Evolutionary conservation across 2,888 invertebrate genomes (phyloP), one percentile per base, ranked within the genome.

Genomic region (Eurytoma californica): DNA sequence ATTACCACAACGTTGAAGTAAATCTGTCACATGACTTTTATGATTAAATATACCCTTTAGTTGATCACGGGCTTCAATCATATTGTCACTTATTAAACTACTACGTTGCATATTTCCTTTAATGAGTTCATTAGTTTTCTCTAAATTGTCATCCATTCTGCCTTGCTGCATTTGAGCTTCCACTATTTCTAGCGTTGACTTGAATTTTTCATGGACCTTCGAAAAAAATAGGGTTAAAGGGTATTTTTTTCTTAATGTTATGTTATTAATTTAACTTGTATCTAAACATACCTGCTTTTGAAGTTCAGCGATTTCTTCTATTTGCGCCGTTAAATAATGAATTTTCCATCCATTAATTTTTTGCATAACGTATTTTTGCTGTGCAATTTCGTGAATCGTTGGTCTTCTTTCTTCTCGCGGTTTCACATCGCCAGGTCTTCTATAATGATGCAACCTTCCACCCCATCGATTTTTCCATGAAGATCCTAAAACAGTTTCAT

Each of bases 281-380:
- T 30, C 3, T 14, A 57, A 24, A 73, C 72, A 68, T 83, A 89
- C 90, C 83, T 88, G 87, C 83, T 89, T 89, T 72, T 90, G 90
- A 77, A 88, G 83, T 66, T 90, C 88, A 3, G 89, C 97, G 93
- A 98, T 91, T 90, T 97, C 97, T 87, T 97, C 97, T 94, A 98
- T 95, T 92, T 98, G 97, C 61, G 97, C 95, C 57, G 95, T 95
- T 84, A 98, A 93, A 89, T 97, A 97, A 91, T 96, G 95, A 80
- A 98, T 93, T 91, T 98, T 98, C 98, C 98, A 98, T 0, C 98
- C 98, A 84, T 96, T 96, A 20, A 97, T 94, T 91, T 96, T 97
- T 86, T 96, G 95, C 83, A 95, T 91, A 72, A 97, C 95, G 87
- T 96, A 94, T 83, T 94, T 94, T 90, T 97, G 97, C 90, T 95